Conservation (phyloP, 2,797 vertebrate species). For the Dendrocincla fuliginosa region DNA sequence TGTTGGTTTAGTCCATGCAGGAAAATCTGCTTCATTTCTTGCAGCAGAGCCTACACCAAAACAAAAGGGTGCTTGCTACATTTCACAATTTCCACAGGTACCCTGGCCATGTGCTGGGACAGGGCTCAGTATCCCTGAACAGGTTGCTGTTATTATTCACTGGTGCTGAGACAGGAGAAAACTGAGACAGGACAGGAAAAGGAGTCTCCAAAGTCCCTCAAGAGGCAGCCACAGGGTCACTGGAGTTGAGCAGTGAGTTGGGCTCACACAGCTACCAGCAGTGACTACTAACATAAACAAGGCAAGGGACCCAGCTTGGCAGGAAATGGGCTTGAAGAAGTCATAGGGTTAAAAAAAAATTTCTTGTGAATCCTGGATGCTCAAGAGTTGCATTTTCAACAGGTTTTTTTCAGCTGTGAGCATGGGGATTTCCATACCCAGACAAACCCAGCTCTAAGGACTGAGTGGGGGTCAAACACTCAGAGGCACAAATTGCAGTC, state of each 20-base stretch:
- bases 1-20: neutral
- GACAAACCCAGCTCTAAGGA: neutral
- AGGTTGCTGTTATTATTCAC: neutral
- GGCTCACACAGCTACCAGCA: fast-evolving
- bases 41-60: neutral
- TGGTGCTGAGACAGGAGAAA: neutral
- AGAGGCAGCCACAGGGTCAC: neutral
- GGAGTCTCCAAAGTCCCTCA: neutral
- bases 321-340: neutral
- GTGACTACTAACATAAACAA: neutral
- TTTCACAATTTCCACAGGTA: neutral
- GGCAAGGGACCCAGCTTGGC: neutral
- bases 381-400: neutral
- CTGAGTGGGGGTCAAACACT: neutral
- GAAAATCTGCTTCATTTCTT: neutral
- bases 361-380: no score
- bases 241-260: neutral
- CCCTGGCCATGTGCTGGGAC: fast-evolving
- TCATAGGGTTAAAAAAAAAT: neutral
- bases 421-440: neutral
- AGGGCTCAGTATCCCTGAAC: neutral
- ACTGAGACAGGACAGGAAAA: neutral
- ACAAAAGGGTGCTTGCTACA: neutral
- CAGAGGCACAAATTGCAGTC: neutral
- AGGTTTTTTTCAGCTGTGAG: neutral